Base-by-base conservation (phyloP, 1,140 invertebrate species). In the Oncopeltus fasciatus region DNA sequence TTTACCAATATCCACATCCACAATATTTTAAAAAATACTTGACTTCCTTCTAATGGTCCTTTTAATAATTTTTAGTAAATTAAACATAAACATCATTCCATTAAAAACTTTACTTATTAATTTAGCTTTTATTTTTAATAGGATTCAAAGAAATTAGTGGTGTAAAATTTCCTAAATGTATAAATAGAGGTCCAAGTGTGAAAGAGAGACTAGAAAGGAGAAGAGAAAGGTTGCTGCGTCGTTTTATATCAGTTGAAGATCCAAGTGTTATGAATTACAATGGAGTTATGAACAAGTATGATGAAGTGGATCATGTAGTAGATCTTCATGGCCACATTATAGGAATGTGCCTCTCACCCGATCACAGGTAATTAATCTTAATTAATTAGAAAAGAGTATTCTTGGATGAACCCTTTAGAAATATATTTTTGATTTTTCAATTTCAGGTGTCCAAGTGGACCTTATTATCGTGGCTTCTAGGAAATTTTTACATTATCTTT, bases 321-420 rank as follows among this genome's bases (percentile, higher is more conserved):
- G 89, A 94, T 74, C 75, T 94, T 27, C 85, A 90, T 72, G 90
- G 90, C 0, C 89, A 92, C 70, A 91, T 93, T 60, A 90, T 93
- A 67, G 90, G 90, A 67, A 90, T 93, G 87, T 82, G 85, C 5
- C 74, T 93, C 11, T 91, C 88, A 61, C 90, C 89, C 0, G 90
- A 92, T 76, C 86, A 92, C 66, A 83, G 84, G 84, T 86, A 71
- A n/a, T n/a, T n/a, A n/a, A n/a, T n/a, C n/a, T n/a, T n/a, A n/a
- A n/a, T n/a, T n/a, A n/a, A n/a, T n/a, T n/a, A n/a, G n/a, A n/a
- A n/a, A n/a, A n/a, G n/a, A n/a, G n/a, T n/a, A n/a, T n/a, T n/a
- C n/a, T n/a, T n/a, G n/a, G n/a, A n/a, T n/a, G n/a, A n/a, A n/a
- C n/a, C n/a, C n/a, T n/a, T n/a, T n/a, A n/a, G n/a, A n/a, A n/a